Base-by-base conservation (phyloP, 2,888 invertebrate species). In the Cremastinae sp. region DNA sequence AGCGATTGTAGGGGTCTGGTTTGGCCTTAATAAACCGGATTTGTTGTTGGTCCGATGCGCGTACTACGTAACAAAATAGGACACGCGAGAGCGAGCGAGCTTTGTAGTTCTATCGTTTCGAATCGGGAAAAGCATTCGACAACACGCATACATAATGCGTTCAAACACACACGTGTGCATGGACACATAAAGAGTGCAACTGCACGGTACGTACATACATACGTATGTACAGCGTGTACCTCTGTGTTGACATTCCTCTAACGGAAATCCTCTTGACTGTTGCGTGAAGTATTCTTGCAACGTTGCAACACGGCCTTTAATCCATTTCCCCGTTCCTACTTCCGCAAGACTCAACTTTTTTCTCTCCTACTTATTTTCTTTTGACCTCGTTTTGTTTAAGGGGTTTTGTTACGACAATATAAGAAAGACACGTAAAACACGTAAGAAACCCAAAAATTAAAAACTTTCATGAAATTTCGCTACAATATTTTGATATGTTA, bases 81-180 rank as follows among this genome's bases (percentile, higher is more conserved):
- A 51, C 51, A 22, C 22, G 80, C 68, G 74, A 79, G 80, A 78
- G 70, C 69, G 74, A 69, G 66, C 78, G 78, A 69, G 61, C 51
- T 51, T 51, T 51, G 51, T 51, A 20, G 51, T 51, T 22, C 51
- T n/a, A 51, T 28, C 51, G 51, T 51, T 22, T 22, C 28, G 16
- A 9, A 51, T n/a, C 20, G 9, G 9, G 20, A 28, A n/a, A 20
- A 12, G 51, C 22, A 78, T 45, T 77, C 81, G 76, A 59, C 55
- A 49, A 9, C n/a, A 9, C 68, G 82, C 80, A 81, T 82, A 68
- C 75, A 51, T 75, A 82, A 82, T 79, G 64, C 22, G 28, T 14
- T 12, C 12, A 12, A 1, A 56, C 56, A 18, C 28, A 56, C 18
- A 39, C 56, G 10, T 1, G 18, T n/a, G n/a, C n/a, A n/a, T n/a